Evolutionary conservation across 2,888 invertebrate genomes (phyloP), one percentile per base, ranked within the genome.

Genomic region (Aporophyla lueneburgensis): DNA sequence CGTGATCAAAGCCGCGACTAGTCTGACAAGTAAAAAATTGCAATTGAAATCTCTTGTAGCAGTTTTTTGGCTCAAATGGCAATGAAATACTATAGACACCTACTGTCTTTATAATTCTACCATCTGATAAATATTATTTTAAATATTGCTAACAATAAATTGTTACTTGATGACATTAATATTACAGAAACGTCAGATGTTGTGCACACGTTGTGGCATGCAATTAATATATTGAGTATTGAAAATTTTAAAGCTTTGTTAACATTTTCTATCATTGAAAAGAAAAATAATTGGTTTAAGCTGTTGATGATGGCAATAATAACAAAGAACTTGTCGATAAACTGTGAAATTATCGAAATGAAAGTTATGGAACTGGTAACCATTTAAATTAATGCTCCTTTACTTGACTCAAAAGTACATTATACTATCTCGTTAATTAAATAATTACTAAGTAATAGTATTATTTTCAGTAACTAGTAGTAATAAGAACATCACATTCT

Each of bases 401-500:
- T 46, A 78, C 1, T 27, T 46, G 33, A 46, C 7, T 24, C 14
- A 5, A 12, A 21, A 14, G 14, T 12, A 10, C 5, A 19, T 78
- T 77, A 19, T 21, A 40, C 14, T n/a, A 69, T 69, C 9, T 27
- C 56, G 14, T n/a, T 46, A 69, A 54, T 49, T 70, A 40, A 61
- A 54, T 40, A 0, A 54, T 49, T 54, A 61, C 9, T 49, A 43
- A 61, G 10, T 46, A 33, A 33, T 33, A 16, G 9, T 21, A 49
- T 53, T 54, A 49, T 9, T 71, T 56, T 2, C 21, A 2, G 12
- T 43, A 33, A 24, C n/a, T 68, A 56, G 51, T 67, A 46, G 43
- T 68, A 49, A 65, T 43, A 14, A 58, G 21, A 58, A 67, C 33
- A 24, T 61, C 49, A 16, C 43, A 19, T 61, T 68, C n/a, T 83